Percentiles rank a stretch among this genome's conserved stretches.
These are phyloP conservation scores for Glomeris marginata DNA, from an alignment of 2,888 invertebrate genomes.

Conservation along the genomic window DNA sequence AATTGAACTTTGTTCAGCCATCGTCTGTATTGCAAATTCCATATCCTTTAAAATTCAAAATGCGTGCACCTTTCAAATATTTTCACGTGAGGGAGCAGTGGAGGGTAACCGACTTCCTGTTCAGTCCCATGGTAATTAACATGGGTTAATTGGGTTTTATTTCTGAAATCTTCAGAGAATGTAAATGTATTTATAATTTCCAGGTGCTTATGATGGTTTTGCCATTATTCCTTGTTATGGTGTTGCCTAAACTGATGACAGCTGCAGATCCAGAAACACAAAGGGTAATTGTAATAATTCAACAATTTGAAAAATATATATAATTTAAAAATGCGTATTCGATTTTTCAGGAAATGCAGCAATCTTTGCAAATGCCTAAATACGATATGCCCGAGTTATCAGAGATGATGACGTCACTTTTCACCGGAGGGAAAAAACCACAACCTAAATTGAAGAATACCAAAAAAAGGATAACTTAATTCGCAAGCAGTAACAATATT, in stretches of 20 bases:
- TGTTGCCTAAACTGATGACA: conserved; percentile 91
- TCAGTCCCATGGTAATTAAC: conserved; percentile 82
- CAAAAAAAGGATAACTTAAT: too few relatives aligned
- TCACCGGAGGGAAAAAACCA: conserved; percentile 48
- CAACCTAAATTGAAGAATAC: too few relatives aligned
- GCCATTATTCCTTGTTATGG: conserved; percentile 75
- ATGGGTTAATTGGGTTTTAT: too few relatives aligned
- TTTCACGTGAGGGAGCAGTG: conserved; percentile 93
- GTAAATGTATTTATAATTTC: too few relatives aligned
- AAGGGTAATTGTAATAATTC: conserved; percentile 39
- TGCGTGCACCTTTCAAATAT: conserved; percentile 62
- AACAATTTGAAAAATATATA: not conserved
- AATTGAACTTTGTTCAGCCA: conserved; percentile 86
- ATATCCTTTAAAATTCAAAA: conserved; percentile 81
- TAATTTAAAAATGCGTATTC: conserved; percentile 1
- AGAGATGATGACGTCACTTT: conserved; percentile 76
- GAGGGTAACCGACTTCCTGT: conserved; percentile 88
- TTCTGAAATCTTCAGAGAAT: too few relatives aligned
- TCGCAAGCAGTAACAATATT: too few relatives aligned
- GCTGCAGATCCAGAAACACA: conserved; percentile 80
- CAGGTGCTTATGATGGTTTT: conserved; percentile 89
- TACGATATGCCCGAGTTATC: conserved; percentile 85
- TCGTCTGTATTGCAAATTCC: conserved; percentile 76
- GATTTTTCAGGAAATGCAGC: conserved; percentile 57
- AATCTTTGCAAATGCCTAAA: conserved; percentile 49